Evolutionary conservation across 2,888 invertebrate genomes (phyloP).

Genomic region (Teleiodes luculella): DNA sequence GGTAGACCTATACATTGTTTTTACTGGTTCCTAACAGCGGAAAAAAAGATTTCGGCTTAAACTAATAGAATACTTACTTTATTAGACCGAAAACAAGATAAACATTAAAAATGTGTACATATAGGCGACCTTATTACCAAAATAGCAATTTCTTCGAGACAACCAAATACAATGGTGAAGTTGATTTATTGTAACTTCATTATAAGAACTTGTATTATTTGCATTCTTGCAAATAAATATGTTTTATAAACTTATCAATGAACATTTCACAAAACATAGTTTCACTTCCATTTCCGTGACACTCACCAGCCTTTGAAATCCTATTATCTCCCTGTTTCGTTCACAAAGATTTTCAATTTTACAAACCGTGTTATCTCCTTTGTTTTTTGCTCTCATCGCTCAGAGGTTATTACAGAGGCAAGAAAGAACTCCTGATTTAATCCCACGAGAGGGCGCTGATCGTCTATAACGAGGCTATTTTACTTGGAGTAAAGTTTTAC

Average conservation of each 20-base stretch:
- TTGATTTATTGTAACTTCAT: too few species aligned
- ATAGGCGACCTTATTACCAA: too few species aligned
- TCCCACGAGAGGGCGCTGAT: not conserved
- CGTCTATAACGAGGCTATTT: not conserved
- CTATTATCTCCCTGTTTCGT: not conserved
- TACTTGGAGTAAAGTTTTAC: slow-evolving; percentile 1
- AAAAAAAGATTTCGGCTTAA: too few species aligned
- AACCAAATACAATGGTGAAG: too few species aligned
- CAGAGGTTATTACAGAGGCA: not conserved
- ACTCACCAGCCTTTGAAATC: not conserved
- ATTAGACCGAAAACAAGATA: too few species aligned
- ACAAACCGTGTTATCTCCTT: not conserved
- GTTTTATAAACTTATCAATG: too few species aligned
- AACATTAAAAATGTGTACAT: too few species aligned
- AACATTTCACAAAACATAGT: not conserved
- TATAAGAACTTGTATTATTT: not conserved
- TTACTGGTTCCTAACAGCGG: too few species aligned
- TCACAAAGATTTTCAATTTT: not conserved
- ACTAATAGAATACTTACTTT: too few species aligned
- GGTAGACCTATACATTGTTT: too few species aligned
- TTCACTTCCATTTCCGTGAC: not conserved
- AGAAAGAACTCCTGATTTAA: slow-evolving; percentile 1
- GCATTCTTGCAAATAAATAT: too few species aligned
- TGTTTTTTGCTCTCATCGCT: not conserved
- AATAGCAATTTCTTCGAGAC: too few species aligned